These are phyloP conservation scores for Ancistrus triradiatus DNA, from an alignment of 2,113 vertebrate genomes.

Conservation along the genomic window DNA sequence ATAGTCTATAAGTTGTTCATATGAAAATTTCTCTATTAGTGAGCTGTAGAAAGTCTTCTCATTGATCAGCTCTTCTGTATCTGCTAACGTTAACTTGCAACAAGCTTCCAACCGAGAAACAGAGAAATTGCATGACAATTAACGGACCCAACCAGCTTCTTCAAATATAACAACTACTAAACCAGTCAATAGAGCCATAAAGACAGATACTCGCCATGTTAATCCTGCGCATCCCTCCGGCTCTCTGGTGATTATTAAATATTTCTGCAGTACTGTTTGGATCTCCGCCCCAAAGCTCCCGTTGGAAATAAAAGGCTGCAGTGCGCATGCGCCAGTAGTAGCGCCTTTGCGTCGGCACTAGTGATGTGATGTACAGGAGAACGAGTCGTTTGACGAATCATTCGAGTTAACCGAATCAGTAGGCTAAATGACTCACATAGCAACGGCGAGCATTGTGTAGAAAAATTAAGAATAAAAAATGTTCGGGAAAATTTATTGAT, in stretches of 20 bases:
- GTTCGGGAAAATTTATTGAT: no score
- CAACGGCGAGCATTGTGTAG: no score
- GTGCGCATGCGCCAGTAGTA: conserved; percentile 33
- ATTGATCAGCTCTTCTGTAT: conserved; percentile 6
- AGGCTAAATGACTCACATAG: background rate
- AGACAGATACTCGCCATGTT: conserved; percentile 25
- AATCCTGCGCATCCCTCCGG: background rate
- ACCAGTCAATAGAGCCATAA: background rate
- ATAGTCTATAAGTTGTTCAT: no score
- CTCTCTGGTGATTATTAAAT: conserved; percentile 18
- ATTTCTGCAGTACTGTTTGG: conserved; percentile 13
- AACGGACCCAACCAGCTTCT: background rate
- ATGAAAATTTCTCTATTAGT: no score
- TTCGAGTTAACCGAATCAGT: no score
- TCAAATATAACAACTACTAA: background rate
- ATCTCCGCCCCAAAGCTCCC: conserved; percentile 38
- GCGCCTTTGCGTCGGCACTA: conserved; percentile 13
- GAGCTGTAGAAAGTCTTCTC: conserved; percentile 8
- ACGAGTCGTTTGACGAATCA: background rate
- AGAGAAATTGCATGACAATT: background rate
- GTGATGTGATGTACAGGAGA: background rate
- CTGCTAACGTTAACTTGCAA: conserved; percentile 9
- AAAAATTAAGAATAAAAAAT: no score
- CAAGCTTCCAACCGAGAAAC: conserved; percentile 1
- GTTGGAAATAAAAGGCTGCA: conserved; percentile 2